These are phyloP conservation scores for Acromyrmex charruanus DNA, from an alignment of 1,140 invertebrate species.

Conservation along the genomic window DNA sequence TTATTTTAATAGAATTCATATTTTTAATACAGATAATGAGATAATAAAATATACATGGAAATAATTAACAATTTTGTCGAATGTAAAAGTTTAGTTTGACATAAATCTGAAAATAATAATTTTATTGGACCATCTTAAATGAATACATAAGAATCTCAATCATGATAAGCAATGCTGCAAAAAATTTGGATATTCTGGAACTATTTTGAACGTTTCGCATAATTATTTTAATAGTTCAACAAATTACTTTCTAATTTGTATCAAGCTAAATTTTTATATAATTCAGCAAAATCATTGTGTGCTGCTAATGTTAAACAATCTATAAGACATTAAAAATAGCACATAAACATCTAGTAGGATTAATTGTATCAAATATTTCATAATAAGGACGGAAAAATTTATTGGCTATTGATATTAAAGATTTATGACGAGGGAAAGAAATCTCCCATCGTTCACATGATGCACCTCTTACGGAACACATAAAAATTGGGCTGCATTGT, in stretches of 20 bases:
- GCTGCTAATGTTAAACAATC: background rate
- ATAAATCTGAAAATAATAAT: no score
- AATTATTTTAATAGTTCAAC: no score
- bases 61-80: no score
- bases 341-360: background rate
- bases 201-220: no score
- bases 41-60: no score
- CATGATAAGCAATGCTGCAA: background rate
- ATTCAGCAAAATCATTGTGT: no score
- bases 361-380: slow-evolving; percentile 22
- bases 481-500: slow-evolving; percentile 48
- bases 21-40: background rate
- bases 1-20: background rate
- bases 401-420: slow-evolving; percentile 14
- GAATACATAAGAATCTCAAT: no score
- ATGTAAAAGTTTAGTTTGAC: no score
- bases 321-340: background rate
- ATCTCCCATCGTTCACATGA: background rate
- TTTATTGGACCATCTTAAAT: no score
- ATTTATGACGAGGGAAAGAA: slow-evolving; percentile 33
- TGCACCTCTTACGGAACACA: slow-evolving; percentile 28
- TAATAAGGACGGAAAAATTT: slow-evolving; percentile 15
- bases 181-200: no score
- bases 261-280: no score
- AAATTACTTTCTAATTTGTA: no score